phyloP scores from a whole-genome alignment of 2,888 invertebrate species.

The Eilema depressum region DNA sequence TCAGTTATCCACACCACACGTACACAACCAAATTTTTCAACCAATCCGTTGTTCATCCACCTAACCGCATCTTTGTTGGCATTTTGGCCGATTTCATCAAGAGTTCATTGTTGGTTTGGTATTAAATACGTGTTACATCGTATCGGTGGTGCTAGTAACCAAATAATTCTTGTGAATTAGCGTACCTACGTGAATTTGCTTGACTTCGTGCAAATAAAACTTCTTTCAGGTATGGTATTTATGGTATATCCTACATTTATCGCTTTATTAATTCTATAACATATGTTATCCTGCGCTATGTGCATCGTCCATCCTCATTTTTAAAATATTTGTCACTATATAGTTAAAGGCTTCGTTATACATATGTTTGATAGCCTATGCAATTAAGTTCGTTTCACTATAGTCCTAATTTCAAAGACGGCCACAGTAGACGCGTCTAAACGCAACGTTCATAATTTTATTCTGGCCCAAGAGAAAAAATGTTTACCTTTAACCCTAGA shows the following conservation, averaged over 20 bases:
- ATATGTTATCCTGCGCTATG: background rate
- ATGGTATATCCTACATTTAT: background rate
- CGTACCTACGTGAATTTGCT: conserved; percentile 5
- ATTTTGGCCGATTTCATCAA: conserved; percentile 26
- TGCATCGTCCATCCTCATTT: background rate
- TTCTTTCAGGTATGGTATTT: conserved; percentile 5
- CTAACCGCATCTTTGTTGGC: conserved; percentile 29
- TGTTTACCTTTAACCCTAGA: no score
- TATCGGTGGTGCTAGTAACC: conserved; percentile 25
- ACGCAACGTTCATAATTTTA: background rate
- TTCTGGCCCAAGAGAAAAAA: background rate
- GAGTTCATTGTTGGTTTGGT: conserved; percentile 16
- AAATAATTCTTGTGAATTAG: conserved; percentile 24
- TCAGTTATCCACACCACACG: conserved; percentile 2
- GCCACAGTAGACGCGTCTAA: background rate
- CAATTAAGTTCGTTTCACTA: background rate
- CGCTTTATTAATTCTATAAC: background rate
- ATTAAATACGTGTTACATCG: conserved; percentile 33
- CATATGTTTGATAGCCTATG: background rate
- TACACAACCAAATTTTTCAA: conserved; percentile 34
- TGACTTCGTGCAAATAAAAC: background rate
- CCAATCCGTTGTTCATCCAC: conserved; percentile 32
- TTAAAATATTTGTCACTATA: background rate
- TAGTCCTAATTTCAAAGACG: background rate
- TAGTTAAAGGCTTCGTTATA: background rate